These are phyloP conservation scores for Gymnothorax reevesii DNA, from an alignment of 2,797 vertebrate species.

Conservation along the genomic window DNA sequence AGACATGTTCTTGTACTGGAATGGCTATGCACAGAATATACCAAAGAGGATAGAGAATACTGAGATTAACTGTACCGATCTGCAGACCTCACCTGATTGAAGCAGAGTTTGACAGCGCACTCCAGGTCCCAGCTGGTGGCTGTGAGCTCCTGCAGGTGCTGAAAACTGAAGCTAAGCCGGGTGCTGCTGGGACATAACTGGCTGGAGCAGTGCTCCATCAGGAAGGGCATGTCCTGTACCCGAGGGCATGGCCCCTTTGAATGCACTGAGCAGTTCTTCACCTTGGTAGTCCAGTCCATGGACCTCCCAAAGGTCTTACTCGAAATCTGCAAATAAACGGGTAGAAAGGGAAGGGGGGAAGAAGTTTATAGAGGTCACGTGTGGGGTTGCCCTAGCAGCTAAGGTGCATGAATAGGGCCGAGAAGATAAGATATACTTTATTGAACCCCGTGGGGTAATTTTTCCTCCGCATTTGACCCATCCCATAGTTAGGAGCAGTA, in stretches of 20 bases:
- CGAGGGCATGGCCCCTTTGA: constrained; percentile 50
- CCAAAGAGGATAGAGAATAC: background rate
- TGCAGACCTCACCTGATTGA: background rate
- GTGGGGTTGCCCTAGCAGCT: too few species aligned
- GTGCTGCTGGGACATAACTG: constrained; percentile 60
- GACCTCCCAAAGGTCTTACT: constrained; percentile 39
- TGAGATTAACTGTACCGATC: too few species aligned
- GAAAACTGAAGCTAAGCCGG: constrained; percentile 71
- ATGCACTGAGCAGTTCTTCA: constrained; percentile 60
- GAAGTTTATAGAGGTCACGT: background rate
- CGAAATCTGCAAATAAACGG: constrained; percentile 60
- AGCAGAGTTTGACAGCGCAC: constrained; percentile 57
- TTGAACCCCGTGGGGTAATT: too few species aligned
- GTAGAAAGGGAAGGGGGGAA: background rate
- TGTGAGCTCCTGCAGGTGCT: constrained; percentile 61
- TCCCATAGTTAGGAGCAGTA: too few species aligned
- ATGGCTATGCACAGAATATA: background rate
- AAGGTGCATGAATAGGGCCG: too few species aligned
- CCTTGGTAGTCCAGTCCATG: constrained; percentile 55
- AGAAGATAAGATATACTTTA: too few species aligned
- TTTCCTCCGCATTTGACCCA: too few species aligned
- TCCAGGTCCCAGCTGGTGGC: constrained; percentile 70
- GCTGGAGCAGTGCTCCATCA: constrained; percentile 56
- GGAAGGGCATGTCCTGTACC: constrained; percentile 58
- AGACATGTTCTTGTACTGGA: background rate